Conservation (phyloP, 2,113 vertebrate species). For the Platycercus adscitus region DNA sequence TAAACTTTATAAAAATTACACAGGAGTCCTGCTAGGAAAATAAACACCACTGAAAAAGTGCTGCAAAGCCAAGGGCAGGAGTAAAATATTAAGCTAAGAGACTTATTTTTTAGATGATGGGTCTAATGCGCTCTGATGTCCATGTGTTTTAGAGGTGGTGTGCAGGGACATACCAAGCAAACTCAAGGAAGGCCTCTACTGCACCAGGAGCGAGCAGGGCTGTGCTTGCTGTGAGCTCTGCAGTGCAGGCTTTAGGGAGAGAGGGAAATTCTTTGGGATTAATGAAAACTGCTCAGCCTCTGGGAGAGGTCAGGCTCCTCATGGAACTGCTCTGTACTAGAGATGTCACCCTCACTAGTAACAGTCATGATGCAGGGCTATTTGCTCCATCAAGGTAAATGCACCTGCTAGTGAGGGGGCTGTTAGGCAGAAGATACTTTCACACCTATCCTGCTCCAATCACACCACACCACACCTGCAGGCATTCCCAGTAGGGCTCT, state of each 20-base stretch:
- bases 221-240: accelerated
- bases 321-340: not conserved
- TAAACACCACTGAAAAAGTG: not conserved
- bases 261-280: not conserved
- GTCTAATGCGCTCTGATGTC: not conserved
- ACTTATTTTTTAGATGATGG: not conserved
- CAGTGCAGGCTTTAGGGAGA: not conserved
- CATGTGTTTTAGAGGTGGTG: not conserved
- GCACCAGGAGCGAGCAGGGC: not conserved
- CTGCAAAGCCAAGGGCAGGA: not conserved
- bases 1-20: not conserved
- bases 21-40: not conserved
- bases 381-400: not conserved
- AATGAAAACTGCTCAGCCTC: not conserved
- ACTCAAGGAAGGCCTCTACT: accelerated
- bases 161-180: accelerated
- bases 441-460: not conserved
- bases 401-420: not conserved
- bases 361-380: not conserved
- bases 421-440: not conserved
- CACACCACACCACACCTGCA: accelerated
- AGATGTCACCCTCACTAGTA: not conserved
- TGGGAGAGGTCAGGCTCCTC: not conserved
- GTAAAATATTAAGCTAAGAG: not conserved
- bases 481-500: accelerated